Conservation (phyloP, 2,797 vertebrate genomes). For the Eulemur rubriventer region DNA sequence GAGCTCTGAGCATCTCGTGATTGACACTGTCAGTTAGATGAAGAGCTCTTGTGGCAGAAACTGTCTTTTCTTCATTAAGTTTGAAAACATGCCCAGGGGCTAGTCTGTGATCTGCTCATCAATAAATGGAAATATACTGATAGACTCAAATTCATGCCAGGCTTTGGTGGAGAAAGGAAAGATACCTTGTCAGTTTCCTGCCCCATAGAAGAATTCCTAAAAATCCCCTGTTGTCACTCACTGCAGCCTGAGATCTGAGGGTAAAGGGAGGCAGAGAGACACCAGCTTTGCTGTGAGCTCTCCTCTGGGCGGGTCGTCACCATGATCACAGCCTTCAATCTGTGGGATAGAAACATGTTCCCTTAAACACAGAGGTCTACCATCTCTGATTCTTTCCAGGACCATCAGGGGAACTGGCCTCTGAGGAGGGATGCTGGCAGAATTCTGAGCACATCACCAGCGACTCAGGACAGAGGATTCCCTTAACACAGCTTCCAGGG, state of each 20-base stretch:
- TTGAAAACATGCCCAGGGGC: constrained; percentile 72
- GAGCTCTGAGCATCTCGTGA: constrained; percentile 42
- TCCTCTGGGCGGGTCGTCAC: background rate
- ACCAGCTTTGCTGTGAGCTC: background rate
- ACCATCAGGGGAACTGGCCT: background rate
- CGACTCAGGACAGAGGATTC: background rate
- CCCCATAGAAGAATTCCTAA: constrained; percentile 44
- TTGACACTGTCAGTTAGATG: constrained; percentile 64
- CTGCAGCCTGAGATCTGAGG: background rate
- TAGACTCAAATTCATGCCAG: constrained; percentile 63
- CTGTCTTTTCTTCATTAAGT: constrained; percentile 76
- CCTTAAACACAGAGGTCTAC: background rate
- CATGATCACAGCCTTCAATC: background rate
- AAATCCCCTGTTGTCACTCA: constrained; percentile 13
- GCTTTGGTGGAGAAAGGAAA: constrained; percentile 41
- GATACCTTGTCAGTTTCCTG: constrained; percentile 49
- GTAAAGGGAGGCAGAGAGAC: background rate
- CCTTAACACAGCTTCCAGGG: background rate
- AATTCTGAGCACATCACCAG: background rate
- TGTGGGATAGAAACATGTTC: background rate
- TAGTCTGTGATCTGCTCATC: constrained; percentile 71
- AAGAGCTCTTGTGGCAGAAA: constrained; percentile 62
- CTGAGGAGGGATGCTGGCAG: background rate
- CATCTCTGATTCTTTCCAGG: background rate
- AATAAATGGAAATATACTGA: constrained; percentile 71